Percentiles rank a stretch among this genome's conserved stretches.
These are phyloP conservation scores for Lacerta agilis DNA, from an alignment of 2,797 vertebrate species.

Conservation along the genomic window DNA sequence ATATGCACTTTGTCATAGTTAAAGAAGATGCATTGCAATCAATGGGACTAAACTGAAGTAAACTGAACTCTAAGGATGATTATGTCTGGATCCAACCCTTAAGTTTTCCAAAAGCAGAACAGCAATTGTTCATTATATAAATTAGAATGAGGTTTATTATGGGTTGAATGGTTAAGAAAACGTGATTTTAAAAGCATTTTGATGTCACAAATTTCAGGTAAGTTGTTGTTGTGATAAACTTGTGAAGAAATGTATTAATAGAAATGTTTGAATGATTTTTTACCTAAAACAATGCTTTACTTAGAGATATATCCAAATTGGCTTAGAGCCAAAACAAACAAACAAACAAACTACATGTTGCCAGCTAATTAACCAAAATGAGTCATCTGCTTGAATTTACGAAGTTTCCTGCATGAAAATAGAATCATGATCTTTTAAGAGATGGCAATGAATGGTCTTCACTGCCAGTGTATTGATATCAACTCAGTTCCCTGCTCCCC, in stretches of 20 bases:
- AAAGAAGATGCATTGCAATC: neutral
- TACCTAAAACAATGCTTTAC: neutral
- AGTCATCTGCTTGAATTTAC: neutral
- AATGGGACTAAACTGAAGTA: neutral
- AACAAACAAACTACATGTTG: too few species aligned
- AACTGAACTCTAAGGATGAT: neutral
- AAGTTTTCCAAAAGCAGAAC: neutral
- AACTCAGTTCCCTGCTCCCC: neutral
- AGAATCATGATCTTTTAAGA: neutral
- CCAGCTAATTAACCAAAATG: neutral
- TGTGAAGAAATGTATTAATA: neutral
- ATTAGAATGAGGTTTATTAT: neutral
- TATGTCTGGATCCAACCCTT: neutral
- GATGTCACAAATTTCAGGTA: neutral
- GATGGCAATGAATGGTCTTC: neutral
- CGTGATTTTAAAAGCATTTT: neutral
- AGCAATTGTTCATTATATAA: neutral
- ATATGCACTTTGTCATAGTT: neutral
- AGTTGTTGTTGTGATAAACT: neutral
- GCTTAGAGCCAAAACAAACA: too few species aligned
- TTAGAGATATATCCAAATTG: neutral
- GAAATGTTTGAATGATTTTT: too few species aligned
- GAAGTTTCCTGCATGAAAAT: neutral
- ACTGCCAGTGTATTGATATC: neutral
- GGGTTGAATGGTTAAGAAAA: neutral